Evolutionary conservation across 2,797 vertebrate genomes (phyloP).

Genomic region (Philypnodon macrostomus): DNA sequence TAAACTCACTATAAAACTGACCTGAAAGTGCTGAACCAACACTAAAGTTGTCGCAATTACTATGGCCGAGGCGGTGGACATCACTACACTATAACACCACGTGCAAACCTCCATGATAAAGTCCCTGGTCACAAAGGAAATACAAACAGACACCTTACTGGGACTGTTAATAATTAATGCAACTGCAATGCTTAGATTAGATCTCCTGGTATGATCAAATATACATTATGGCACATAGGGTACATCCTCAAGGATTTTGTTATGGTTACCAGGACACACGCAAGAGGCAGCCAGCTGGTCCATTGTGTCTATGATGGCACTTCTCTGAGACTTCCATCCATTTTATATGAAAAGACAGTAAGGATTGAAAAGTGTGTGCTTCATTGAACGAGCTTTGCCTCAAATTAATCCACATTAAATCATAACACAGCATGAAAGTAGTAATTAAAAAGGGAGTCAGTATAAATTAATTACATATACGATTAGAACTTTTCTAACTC

Average conservation of each 20-base stretch:
- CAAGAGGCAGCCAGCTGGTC: conserved; percentile 43
- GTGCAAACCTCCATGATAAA: conserved; percentile 7
- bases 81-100: conserved; percentile 1
- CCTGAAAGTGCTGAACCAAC: too few species aligned
- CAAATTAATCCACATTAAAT: conserved; percentile 21
- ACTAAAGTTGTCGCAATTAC: too few species aligned
- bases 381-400: not conserved
- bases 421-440: conserved; percentile 15
- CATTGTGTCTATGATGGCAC: conserved; percentile 9
- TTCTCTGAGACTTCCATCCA: conserved; percentile 19
- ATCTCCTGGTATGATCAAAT: conserved; percentile 46
- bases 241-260: conserved; percentile 29
- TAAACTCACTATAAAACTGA: too few species aligned
- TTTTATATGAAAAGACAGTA: conserved; percentile 5
- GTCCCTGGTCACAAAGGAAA: conserved; percentile 24
- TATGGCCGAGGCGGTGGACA: too few species aligned
- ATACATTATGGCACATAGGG: conserved; percentile 31
- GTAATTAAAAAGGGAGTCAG: conserved; percentile 37
- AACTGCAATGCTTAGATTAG: conserved; percentile 23
- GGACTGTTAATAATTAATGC: conserved; percentile 44
- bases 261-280: conserved; percentile 39
- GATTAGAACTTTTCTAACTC: conserved; percentile 31
- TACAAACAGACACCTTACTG: conserved; percentile 33
- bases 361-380: conserved; percentile 7
- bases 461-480: conserved; percentile 31